Conservation (phyloP, 2,797 vertebrate species). For the Channa striata region DNA sequence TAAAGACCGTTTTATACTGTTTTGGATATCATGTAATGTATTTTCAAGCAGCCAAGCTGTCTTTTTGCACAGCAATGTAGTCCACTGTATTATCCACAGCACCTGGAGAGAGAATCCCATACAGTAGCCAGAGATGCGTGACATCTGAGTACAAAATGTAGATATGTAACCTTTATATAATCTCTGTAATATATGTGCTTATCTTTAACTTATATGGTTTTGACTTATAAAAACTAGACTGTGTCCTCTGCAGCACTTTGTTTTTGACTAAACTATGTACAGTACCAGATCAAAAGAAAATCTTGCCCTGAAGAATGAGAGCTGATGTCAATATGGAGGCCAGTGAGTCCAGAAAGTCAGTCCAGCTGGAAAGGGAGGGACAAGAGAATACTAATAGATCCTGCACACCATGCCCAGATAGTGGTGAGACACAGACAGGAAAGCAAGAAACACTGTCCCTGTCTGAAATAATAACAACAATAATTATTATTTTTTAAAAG, state of each 20-base stretch:
- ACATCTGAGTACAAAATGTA: slow-evolving; percentile 3
- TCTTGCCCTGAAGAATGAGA: slow-evolving; percentile 28
- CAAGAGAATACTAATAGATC: neutral
- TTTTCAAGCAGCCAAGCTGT: slow-evolving; percentile 20
- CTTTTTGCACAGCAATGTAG: slow-evolving; percentile 52
- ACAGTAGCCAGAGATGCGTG: neutral
- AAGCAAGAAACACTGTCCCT: neutral
- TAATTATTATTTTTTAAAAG: neutral
- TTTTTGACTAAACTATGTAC: slow-evolving; percentile 19
- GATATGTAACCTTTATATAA: neutral
- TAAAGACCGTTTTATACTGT: neutral
- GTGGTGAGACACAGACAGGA: slow-evolving; percentile 46
- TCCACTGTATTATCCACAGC: slow-evolving; percentile 42
- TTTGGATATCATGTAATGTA: neutral
- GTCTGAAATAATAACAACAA: neutral
- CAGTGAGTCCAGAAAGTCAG: slow-evolving; percentile 3
- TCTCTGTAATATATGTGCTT: neutral
- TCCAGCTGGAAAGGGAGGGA: slow-evolving; percentile 14
- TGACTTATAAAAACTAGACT: neutral
- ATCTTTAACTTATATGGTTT: neutral
- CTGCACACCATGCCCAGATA: slow-evolving; percentile 22
- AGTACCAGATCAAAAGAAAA: slow-evolving; percentile 13
- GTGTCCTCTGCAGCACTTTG: neutral
- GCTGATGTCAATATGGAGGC: slow-evolving; percentile 40
- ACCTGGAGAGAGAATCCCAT: neutral